A percentile compares a stretch with the other conserved stretches of the same genome.
Evolutionary conservation across 2,113 vertebrate genomes (phyloP).

Genomic region (zebrafish (Danio rerio)): GRCz12tu NC_133180.1:63120001-63120500

Average conservation of each 20-base stretch:
- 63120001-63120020: constrained; percentile 80
- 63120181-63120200: not conserved
- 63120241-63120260: not conserved
- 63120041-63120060: constrained; percentile 98
- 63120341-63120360: not conserved
- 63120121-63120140: not conserved
- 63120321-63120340: not conserved
- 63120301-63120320: not conserved
- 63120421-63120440: not conserved
- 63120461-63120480: not conserved
- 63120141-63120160: not conserved
- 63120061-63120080: constrained; percentile 91
- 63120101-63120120: not conserved
- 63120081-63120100: not conserved
- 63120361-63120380: not conserved
- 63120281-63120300: too few species aligned
- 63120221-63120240: constrained; percentile 3
- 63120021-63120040: constrained; percentile 98
- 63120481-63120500: not conserved
- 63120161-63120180: not conserved
- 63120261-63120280: too few species aligned
- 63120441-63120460: not conserved
- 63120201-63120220: not conserved
- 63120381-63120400: not conserved
- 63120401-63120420: not conserved